A percentile compares a stretch with the other conserved stretches of the same genome.
Evolutionary conservation across 2,888 invertebrate species (phyloP).

Genomic region (Pheosia tremula): DNA sequence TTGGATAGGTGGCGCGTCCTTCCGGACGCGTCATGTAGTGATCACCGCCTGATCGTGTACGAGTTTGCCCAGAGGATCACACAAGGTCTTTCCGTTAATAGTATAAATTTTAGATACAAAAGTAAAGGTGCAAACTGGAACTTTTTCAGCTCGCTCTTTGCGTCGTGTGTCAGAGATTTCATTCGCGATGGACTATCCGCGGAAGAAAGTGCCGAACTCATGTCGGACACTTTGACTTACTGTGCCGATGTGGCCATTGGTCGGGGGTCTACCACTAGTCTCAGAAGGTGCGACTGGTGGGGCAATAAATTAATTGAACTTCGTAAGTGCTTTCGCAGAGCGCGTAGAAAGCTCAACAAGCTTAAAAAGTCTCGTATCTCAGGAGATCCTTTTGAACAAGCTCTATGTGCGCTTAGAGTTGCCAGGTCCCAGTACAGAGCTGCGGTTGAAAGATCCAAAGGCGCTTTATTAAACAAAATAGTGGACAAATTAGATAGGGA

Average conservation of each 20-base stretch:
- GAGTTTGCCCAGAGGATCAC: background rate
- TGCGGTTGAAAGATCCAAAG: background rate
- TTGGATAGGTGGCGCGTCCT: constrained; percentile 20
- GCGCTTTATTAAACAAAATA: background rate
- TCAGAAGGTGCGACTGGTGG: background rate
- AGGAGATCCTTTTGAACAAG: background rate
- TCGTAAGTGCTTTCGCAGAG: constrained; percentile 1
- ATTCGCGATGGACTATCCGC: background rate
- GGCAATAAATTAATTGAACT: background rate
- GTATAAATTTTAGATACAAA: background rate
- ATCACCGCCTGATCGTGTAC: constrained; percentile 1
- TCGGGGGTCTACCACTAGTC: background rate
- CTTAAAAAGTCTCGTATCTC: background rate
- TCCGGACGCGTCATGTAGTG: constrained; percentile 24
- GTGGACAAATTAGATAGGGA: background rate
- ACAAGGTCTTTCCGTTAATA: background rate
- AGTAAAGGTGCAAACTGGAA: background rate
- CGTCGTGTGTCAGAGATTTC: background rate
- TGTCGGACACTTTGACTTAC: constrained; percentile 10
- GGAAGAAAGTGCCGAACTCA: constrained; percentile 47
- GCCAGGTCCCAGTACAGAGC: background rate
- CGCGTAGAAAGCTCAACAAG: background rate
- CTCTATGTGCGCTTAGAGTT: background rate
- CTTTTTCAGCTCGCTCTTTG: constrained; percentile 9
- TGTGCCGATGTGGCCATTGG: background rate